A percentile compares a stretch with the other conserved stretches of the same genome.
These are phyloP conservation scores for Holacanthus passer DNA, from an alignment of 2,113 vertebrate genomes.

Conservation along the genomic window DNA sequence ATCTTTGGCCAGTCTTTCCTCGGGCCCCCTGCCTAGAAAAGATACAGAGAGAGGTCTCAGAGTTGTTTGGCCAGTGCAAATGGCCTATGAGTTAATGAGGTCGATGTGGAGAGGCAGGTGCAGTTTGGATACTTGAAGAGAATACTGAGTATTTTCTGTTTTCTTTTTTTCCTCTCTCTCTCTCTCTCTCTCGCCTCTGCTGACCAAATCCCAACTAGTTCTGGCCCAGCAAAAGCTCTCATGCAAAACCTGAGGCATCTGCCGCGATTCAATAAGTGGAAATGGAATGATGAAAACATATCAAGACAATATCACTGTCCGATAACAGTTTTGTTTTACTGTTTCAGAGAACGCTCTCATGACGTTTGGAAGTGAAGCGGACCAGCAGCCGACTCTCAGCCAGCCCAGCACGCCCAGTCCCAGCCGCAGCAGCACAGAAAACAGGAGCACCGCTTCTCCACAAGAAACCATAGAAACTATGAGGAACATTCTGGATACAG, in stretches of 20 bases:
- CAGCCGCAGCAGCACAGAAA: conserved; percentile 71
- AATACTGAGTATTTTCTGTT: conserved; percentile 81
- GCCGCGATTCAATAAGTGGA: conserved; percentile 22
- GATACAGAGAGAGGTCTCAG: conserved; percentile 80
- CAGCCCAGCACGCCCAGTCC: conserved; percentile 77
- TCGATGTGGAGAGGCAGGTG: conserved; percentile 83
- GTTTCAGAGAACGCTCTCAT: conserved; percentile 89
- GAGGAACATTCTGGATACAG: conserved; percentile 82
- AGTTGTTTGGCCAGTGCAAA: conserved; percentile 80
- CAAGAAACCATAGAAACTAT: conserved; percentile 76
- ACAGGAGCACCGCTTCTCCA: conserved; percentile 56
- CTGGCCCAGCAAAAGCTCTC: conserved; percentile 23
- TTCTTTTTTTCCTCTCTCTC: conserved; percentile 27
- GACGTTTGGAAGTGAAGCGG: conserved; percentile 88
- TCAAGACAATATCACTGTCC: neutral
- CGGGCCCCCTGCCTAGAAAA: conserved; percentile 65
- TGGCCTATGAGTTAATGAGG: conserved; percentile 82
- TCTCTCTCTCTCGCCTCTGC: conserved; percentile 34
- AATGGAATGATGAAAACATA: conserved; percentile 18
- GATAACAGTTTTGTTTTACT: neutral
- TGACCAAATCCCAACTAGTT: conserved; percentile 47
- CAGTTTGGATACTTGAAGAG: conserved; percentile 76
- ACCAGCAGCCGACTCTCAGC: conserved; percentile 80
- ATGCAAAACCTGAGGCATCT: conserved; percentile 26
- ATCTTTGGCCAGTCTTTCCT: conserved; percentile 65